phyloP scores from a whole-genome alignment of 2,113 vertebrate species.

The Suncus etruscus region DNA sequence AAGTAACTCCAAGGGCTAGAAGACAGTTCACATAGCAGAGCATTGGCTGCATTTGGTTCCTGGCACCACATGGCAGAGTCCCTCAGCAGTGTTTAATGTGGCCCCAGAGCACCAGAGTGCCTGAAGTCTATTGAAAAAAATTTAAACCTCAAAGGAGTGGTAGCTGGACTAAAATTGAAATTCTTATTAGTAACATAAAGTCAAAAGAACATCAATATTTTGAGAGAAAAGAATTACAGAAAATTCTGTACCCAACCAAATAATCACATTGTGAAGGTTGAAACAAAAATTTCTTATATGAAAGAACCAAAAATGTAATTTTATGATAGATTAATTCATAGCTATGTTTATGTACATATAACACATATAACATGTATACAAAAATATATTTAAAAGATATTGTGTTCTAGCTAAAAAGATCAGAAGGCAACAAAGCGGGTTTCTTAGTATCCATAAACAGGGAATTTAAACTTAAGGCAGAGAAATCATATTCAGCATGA shows the following conservation, averaged over 20 bases:
- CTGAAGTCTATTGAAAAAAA: too few species aligned
- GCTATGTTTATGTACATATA: background rate
- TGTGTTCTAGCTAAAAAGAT: background rate
- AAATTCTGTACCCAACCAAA: constrained; percentile 7
- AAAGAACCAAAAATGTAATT: constrained; percentile 9
- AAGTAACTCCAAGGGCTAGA: too few species aligned
- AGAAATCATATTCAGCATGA: background rate
- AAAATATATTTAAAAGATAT: background rate
- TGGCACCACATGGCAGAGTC: too few species aligned
- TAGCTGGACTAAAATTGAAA: background rate
- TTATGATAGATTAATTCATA: background rate
- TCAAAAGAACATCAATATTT: background rate
- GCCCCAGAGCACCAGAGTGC: too few species aligned
- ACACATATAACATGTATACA: background rate
- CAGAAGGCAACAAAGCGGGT: background rate
- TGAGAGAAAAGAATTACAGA: background rate
- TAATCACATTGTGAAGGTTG: background rate
- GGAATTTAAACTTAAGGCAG: background rate
- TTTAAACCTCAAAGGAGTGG: too few species aligned
- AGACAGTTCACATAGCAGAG: too few species aligned
- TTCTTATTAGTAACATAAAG: background rate
- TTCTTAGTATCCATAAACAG: background rate
- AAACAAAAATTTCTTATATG: background rate
- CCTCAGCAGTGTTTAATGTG: too few species aligned
- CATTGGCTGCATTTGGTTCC: too few species aligned